Conservation (phyloP, 2,113 vertebrate species). For the Microcebus lehilahytsara region DNA sequence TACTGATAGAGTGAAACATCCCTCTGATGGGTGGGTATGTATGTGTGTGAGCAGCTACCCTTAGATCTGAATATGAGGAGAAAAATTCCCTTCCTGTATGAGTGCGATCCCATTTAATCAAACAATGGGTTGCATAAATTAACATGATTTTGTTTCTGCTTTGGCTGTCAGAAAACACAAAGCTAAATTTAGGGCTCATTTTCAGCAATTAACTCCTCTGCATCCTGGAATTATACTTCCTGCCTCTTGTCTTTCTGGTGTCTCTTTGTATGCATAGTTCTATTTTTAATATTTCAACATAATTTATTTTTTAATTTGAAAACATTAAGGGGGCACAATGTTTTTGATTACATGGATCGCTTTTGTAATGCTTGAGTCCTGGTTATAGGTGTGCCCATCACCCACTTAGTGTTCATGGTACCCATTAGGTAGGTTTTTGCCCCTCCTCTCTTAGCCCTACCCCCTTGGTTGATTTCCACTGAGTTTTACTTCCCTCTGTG, state of each 20-base stretch:
- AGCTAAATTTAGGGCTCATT: background rate
- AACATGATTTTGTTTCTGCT: background rate
- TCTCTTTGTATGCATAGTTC: background rate
- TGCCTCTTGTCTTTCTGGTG: background rate
- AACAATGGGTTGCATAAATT: rapidly evolving
- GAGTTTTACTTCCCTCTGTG: too few relatives aligned
- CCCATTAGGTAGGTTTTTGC: too few relatives aligned
- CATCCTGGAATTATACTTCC: background rate
- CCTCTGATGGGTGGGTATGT: background rate
- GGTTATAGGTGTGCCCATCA: too few relatives aligned
- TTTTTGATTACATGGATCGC: too few relatives aligned
- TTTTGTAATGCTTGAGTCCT: too few relatives aligned
- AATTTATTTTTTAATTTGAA: background rate
- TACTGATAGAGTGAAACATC: background rate
- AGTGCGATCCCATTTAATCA: background rate
- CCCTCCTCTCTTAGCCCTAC: too few relatives aligned
- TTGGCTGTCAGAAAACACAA: background rate
- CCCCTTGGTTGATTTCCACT: too few relatives aligned
- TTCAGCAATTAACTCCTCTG: background rate
- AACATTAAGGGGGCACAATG: too few relatives aligned
- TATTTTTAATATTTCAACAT: background rate
- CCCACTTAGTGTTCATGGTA: too few relatives aligned
- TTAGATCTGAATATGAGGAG: background rate
- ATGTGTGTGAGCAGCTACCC: too few relatives aligned
- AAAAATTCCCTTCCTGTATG: rapidly evolving